Evolutionary conservation across 2,797 vertebrate genomes (phyloP).

Genomic region (Rallus crepitans): DNA sequence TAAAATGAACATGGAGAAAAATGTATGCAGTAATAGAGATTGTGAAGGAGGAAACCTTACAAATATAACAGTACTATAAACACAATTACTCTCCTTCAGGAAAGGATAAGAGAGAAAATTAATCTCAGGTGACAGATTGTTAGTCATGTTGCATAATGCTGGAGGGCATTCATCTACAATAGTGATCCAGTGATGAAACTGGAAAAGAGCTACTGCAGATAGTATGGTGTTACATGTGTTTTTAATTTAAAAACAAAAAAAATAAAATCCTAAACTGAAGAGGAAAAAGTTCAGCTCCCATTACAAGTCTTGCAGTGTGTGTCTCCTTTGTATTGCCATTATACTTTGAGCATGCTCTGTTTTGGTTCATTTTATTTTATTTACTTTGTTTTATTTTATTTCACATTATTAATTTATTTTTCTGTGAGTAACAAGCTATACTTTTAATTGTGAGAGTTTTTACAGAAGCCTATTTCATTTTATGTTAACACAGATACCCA

Average conservation of each 20-base stretch:
- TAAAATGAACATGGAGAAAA: neutral
- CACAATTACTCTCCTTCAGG: neutral
- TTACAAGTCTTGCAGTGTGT: neutral
- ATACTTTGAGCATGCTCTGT: neutral
- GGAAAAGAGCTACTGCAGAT: neutral
- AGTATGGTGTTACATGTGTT: neutral
- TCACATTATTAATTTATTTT: neutral
- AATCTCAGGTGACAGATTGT: neutral
- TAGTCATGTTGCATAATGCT: neutral
- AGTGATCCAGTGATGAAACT: neutral
- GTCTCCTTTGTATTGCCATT: neutral
- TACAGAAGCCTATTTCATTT: neutral
- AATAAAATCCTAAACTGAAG: neutral
- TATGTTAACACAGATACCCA: neutral
- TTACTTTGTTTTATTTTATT: neutral
- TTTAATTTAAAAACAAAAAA: neutral
- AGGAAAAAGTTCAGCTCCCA: neutral
- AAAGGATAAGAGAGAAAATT: neutral
- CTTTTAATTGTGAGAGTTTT: neutral
- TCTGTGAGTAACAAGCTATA: neutral
- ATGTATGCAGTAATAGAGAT: neutral
- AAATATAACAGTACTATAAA: neutral
- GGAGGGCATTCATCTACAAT: neutral
- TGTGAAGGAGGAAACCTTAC: neutral
- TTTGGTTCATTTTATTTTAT: neutral